Conservation (phyloP, 2,888 invertebrate genomes). For the Oligia fasciuncula region DNA sequence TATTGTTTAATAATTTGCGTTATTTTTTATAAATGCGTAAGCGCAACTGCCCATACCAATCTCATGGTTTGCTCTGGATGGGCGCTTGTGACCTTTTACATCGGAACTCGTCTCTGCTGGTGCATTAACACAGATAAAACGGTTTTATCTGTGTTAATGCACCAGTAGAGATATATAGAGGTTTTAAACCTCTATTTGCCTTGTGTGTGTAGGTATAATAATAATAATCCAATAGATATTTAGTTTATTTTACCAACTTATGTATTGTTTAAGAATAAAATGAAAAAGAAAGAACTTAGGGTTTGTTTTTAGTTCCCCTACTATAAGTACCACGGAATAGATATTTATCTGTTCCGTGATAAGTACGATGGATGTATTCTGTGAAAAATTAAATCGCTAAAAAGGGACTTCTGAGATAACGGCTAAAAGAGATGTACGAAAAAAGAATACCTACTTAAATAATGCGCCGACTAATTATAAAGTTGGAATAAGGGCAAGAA, state of each 20-base stretch:
- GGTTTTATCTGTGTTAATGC: too few species aligned
- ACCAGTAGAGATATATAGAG: too few species aligned
- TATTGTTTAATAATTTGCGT: conserved; percentile 33
- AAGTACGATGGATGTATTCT: not conserved
- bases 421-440: not conserved
- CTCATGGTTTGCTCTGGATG: not conserved
- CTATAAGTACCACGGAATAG: not conserved
- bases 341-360: too few species aligned
- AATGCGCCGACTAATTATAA: too few species aligned
- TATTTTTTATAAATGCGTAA: conserved; percentile 23
- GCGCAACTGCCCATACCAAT: not conserved
- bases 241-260: too few species aligned
- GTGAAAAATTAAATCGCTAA: not conserved
- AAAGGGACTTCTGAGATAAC: not conserved
- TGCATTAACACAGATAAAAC: not conserved
- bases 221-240: too few species aligned
- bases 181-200: not conserved
- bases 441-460: not conserved
- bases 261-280: not conserved
- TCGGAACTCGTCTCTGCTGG: not conserved
- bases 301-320: not conserved
- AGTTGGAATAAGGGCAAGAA: too few species aligned
- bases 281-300: not conserved
- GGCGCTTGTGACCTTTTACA: not conserved
- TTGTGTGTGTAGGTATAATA: too few species aligned